Evolutionary conservation across 2,888 invertebrate genomes (phyloP), one percentile per base, ranked within the genome.

Genomic region (Lutraria lutraria): DNA sequence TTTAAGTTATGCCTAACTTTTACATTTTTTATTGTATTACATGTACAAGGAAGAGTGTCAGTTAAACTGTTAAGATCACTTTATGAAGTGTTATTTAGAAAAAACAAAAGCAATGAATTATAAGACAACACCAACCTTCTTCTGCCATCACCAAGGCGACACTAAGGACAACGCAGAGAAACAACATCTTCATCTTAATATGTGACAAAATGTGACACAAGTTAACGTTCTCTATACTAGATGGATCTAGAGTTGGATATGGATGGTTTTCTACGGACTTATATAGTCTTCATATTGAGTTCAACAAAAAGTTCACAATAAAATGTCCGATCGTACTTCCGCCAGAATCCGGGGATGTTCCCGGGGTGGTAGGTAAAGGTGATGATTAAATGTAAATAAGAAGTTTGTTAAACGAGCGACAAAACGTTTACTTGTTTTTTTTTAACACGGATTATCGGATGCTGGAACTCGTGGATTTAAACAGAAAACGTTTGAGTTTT

Each of bases 371-470:
- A 31, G 0, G 1, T 19, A 21, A 19, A 76, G 31, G 76, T 76
- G 76, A 16, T 76, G 76, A 76, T 34, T 34, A 31, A 76, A 34
- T 16, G 76, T 76, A 76, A 76, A 76, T 31, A 76, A 76, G 34
- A 16, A 34, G 31, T 76, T 76, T 76, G 76, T 31, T 31, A 76
- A 76, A 72, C 72, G 25, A 25, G 15, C 76, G 16, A 16, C 31
- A 31, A 76, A 76, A 34, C 34, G 31, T 76, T 25, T 4, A 19
- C 16, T 76, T 31, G 76, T 76, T 76, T 76, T 76, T 25, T 12
- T 21, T 21, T 12, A 63, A 63, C 21, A 25, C 1, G n/a, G 63
- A 63, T 63, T 8, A 76, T 76, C 76, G 34, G 76, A 76, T 34
- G 31, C 31, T 16, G 19, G 6, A 2, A 72, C 29, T n/a, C 4